Evolutionary conservation across 2,888 invertebrate species (phyloP), one percentile per base, ranked within the genome.

Genomic region (Candidula unifasciata): DNA sequence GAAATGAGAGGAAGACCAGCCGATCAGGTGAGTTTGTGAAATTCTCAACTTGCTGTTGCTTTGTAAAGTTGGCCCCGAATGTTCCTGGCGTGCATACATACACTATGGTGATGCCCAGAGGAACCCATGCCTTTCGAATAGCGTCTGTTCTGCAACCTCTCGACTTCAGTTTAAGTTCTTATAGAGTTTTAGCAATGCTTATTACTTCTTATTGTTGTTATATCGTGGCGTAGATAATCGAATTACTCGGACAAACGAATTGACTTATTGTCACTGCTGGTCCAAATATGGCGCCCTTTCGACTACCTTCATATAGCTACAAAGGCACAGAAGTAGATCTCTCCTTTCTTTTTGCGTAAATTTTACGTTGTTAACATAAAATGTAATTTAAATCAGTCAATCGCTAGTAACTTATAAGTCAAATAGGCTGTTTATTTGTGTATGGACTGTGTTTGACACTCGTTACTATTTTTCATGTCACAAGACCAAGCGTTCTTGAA

Each of bases 1-100:
- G 99, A 99, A 95, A 96, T 97, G 95, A 96, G 98, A 94, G 98
- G 98, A 94, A 96, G 96, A 94, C 96, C 96, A 94, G 96, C 97
- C 91, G 96, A 96, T 94, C 96, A 97, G 95, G 98, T 98, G 95
- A 96, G 96, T 94, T 82, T 64, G 89, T 73, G 78, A 86, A 87
- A 87, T 57, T 85, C 54, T 73, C 33, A 89, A 76, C 30, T 84
- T 35, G 66, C n/a, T 60, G 64, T 80, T 80, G 52, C 66, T 64
- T 73, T 44, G 82, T 35, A 71, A 80, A 80, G 37, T 82, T 77
- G 30, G 66, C 66, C 82, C 35, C 54, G 82, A 77, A 66, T 68
- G 82, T 83, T 44, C 54, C 68, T 82, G 71, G 80, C 80, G 71
- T 80, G 80, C 57, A 71, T 57, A 68, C 57, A 71, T 57, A 68